phyloP scores from a whole-genome alignment of 2,797 vertebrate genomes.

The Neosilurus hyrtlii region DNA sequence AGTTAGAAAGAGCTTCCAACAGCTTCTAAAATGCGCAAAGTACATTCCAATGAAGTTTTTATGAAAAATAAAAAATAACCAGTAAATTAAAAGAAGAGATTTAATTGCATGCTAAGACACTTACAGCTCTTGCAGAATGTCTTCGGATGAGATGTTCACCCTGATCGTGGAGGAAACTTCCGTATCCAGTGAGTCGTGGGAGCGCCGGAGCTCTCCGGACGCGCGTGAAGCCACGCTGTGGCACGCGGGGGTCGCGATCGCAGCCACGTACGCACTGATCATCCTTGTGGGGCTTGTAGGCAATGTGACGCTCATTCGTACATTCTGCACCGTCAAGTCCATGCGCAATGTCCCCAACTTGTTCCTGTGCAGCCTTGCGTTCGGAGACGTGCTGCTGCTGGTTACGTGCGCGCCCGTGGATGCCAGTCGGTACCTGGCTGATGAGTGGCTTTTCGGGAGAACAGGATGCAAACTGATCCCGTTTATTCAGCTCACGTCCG shows the following conservation, averaged over 20 bases:
- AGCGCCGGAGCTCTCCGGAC: slow-evolving; percentile 57
- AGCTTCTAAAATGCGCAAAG: background rate
- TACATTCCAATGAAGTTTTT: background rate
- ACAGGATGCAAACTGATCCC: slow-evolving; percentile 93
- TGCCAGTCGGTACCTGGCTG: slow-evolving; percentile 88
- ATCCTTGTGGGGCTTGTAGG: slow-evolving; percentile 85
- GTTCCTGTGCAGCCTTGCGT: slow-evolving; percentile 92
- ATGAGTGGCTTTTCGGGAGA: slow-evolving; percentile 92
- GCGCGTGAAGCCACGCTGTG: slow-evolving; percentile 63
- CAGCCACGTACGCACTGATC: slow-evolving; percentile 83
- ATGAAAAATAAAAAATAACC: background rate
- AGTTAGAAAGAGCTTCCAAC: background rate
- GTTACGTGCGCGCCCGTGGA: slow-evolving; percentile 94
- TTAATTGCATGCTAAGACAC: background rate
- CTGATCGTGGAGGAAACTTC: slow-evolving; percentile 64
- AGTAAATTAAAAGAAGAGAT: background rate
- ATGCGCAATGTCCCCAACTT: slow-evolving; percentile 88
- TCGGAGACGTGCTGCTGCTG: slow-evolving; percentile 89
- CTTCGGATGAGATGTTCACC: slow-evolving; percentile 68
- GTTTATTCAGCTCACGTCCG: slow-evolving; percentile 94
- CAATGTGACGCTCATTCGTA: slow-evolving; percentile 92
- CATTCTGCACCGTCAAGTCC: slow-evolving; percentile 88
- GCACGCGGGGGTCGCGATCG: slow-evolving; percentile 80
- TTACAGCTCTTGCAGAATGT: slow-evolving; percentile 62
- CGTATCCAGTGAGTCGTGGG: slow-evolving; percentile 65